phyloP scores from a whole-genome alignment of 2,797 vertebrate genomes.

The Notolepis coatsorum region DNA sequence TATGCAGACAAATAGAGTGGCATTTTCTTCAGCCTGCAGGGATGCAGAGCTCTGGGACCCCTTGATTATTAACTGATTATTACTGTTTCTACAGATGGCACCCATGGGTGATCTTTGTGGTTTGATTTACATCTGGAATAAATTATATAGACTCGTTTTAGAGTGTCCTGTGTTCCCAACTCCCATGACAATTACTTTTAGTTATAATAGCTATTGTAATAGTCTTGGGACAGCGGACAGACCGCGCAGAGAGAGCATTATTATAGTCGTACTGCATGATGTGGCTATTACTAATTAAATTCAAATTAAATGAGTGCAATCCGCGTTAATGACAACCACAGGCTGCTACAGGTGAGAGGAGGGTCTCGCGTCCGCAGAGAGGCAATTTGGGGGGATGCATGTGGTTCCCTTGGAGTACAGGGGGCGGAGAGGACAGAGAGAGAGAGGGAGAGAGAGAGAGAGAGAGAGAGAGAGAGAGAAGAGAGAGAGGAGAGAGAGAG shows the following conservation, averaged over 20 bases:
- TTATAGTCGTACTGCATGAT: no score
- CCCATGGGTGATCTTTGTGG: background rate
- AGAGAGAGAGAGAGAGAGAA: conserved; percentile 26
- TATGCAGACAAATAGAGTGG: conserved; percentile 11
- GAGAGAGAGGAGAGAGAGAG: conserved; percentile 11
- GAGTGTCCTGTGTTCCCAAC: no score
- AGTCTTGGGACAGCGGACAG: no score
- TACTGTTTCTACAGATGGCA: background rate
- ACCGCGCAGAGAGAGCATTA: no score
- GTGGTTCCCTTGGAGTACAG: background rate
- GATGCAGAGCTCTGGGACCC: background rate
- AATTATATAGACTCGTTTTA: no score
- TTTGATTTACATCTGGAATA: no score
- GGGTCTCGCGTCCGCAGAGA: conserved; percentile 11
- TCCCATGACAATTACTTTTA: no score
- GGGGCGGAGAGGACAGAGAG: background rate
- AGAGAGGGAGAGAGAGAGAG: conserved; percentile 12
- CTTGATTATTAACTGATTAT: background rate
- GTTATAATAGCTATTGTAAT: no score
- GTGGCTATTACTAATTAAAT: no score
- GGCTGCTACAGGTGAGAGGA: background rate
- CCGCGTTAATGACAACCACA: no score
- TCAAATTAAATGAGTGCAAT: no score
- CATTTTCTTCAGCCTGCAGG: conserved; percentile 2
- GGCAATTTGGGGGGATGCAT: background rate